Conservation (phyloP, 1,140 invertebrate genomes). For the Aphaenogaster floridana region DNA sequence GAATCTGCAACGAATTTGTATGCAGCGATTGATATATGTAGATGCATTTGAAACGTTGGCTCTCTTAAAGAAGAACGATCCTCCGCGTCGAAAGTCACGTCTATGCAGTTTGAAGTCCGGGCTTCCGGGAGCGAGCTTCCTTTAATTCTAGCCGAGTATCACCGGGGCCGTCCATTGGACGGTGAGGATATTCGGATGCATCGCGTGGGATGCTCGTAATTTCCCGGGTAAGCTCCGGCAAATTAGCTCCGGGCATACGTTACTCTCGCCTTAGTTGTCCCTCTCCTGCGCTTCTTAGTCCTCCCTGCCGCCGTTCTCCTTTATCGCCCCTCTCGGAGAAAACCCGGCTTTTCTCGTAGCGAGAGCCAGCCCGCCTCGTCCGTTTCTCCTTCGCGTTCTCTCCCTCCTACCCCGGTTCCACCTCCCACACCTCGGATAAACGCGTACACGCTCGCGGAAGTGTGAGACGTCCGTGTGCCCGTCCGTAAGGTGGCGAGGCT, state of each 20-base stretch:
- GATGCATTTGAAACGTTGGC: background rate
- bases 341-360: conserved; percentile 64
- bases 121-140: background rate
- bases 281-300: conserved; percentile 36
- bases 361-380: conserved; percentile 43
- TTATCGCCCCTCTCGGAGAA: conserved; percentile 56
- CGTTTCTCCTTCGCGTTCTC: conserved; percentile 50
- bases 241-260: conserved; percentile 85
- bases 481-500: conserved; percentile 63
- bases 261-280: conserved; percentile 77
- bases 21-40: background rate
- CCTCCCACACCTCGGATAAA: conserved; percentile 47
- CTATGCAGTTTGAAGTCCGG: conserved; percentile 11
- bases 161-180: conserved; percentile 28
- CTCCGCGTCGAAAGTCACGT: background rate
- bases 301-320: conserved; percentile 67
- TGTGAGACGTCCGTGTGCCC: conserved; percentile 38
- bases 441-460: conserved; percentile 25
- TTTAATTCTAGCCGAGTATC: conserved; percentile 22
- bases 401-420: conserved; percentile 30
- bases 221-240: conserved; percentile 83
- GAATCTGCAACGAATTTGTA: background rate
- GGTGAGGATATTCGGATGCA: conserved; percentile 82
- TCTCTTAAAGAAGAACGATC: conserved; percentile 6
- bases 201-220: conserved; percentile 81